Conservation (phyloP, 2,113 vertebrate species). For the Nicator chloris region DNA sequence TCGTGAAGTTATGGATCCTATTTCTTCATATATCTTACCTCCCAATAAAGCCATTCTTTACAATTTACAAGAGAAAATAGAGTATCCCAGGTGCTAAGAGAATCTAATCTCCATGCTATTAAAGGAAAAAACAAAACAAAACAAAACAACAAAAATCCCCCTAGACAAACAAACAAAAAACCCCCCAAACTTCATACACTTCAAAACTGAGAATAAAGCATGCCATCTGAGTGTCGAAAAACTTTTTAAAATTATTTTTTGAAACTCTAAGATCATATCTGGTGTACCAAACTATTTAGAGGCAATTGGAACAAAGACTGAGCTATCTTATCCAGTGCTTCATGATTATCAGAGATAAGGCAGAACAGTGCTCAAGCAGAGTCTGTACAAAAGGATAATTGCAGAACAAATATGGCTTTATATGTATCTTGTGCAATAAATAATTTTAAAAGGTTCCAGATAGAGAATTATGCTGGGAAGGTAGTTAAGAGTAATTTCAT, state of each 20-base stretch:
- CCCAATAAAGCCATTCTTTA: not conserved
- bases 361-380: not conserved
- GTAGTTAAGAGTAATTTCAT: not conserved
- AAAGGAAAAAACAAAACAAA: accelerated
- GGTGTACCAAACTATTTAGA: not conserved
- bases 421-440: not conserved
- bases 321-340: not conserved
- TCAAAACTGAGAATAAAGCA: not conserved
- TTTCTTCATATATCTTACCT: not conserved
- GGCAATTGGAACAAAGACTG: not conserved
- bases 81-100: not conserved
- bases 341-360: not conserved
- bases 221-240: not conserved
- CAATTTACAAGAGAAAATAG: not conserved
- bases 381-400: not conserved
- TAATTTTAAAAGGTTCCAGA: not conserved
- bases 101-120: not conserved
- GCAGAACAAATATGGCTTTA: not conserved
- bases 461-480: not conserved
- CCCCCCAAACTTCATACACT: not conserved
- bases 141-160: too few relatives aligned
- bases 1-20: not conserved
- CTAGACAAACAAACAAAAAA: not conserved
- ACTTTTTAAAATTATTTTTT: not conserved
- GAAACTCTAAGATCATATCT: not conserved